Evolutionary conservation across 1,140 invertebrate species (phyloP).

Genomic region (Caenorhabditis elegans): DNA sequence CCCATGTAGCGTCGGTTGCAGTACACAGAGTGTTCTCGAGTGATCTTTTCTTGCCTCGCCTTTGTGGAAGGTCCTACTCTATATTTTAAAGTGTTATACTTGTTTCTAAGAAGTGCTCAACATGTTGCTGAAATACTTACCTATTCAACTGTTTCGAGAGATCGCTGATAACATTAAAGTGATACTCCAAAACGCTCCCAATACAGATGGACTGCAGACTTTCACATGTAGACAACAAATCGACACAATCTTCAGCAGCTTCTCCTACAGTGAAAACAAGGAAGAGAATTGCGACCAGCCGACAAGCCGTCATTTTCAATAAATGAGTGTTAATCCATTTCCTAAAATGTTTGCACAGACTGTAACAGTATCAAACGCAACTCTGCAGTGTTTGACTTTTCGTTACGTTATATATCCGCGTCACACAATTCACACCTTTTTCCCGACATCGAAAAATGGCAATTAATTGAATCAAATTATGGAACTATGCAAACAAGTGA

Average conservation of each 20-base stretch:
- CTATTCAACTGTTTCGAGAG: background rate
- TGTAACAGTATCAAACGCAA: background rate
- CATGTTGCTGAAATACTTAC: no score
- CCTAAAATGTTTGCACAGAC: background rate
- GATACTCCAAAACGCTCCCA: conserved; percentile 11
- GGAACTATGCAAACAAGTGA: background rate
- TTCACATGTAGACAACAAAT: conserved; percentile 5
- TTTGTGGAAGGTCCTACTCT: no score
- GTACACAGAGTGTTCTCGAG: no score
- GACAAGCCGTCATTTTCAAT: background rate
- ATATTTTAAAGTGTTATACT: no score
- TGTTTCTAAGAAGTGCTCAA: no score
- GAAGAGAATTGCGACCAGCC: background rate
- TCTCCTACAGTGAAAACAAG: background rate
- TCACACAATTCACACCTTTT: conserved; percentile 20
- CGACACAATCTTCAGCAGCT: conserved; percentile 6
- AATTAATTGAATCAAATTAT: background rate
- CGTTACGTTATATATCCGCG: background rate
- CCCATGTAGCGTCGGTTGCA: no score
- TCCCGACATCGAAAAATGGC: background rate
- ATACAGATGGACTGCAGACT: conserved; percentile 19
- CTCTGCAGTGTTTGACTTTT: background rate
- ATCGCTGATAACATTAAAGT: background rate
- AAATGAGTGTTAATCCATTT: conserved; percentile 12
- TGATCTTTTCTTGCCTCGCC: no score